These are phyloP conservation scores for Carlito syrichta DNA, from an alignment of 2,113 vertebrate genomes.

Conservation along the genomic window DNA sequence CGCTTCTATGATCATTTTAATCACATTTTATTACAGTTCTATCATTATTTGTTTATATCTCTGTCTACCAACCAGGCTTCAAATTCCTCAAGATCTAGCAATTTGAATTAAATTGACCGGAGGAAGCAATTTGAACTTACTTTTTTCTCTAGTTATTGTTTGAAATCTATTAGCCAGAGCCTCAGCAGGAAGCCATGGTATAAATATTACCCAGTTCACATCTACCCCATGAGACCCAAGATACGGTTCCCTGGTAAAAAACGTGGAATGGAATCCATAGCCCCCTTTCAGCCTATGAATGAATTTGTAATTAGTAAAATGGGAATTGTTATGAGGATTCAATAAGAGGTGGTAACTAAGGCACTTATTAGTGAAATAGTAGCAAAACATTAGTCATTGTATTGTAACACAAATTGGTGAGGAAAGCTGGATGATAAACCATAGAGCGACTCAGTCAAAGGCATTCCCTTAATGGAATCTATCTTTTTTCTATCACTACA, in stretches of 20 bases:
- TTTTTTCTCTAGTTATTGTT: neutral
- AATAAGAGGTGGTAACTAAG: neutral
- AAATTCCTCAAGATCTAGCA: neutral
- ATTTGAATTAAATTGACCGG: conserved; percentile 5
- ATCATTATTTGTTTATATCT: conserved; percentile 20
- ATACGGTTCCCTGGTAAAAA: neutral
- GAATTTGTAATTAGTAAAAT: neutral
- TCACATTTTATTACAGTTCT: neutral
- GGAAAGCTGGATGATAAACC: neutral
- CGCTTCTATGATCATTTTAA: neutral
- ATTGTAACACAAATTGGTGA: neutral
- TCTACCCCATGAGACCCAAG: neutral
- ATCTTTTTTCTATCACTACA: neutral
- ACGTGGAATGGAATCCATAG: neutral
- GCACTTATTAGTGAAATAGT: neutral
- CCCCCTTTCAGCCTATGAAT: neutral
- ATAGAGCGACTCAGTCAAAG: neutral
- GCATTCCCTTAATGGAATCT: neutral
- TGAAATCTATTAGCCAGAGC: neutral
- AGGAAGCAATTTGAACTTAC: neutral
- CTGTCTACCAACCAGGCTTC: neutral
- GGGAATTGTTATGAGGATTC: neutral
- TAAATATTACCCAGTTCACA: neutral
- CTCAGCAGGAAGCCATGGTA: neutral
- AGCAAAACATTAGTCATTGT: neutral